phyloP scores from a whole-genome alignment of 2,113 vertebrate species.

The Equus przewalskii region DNA sequence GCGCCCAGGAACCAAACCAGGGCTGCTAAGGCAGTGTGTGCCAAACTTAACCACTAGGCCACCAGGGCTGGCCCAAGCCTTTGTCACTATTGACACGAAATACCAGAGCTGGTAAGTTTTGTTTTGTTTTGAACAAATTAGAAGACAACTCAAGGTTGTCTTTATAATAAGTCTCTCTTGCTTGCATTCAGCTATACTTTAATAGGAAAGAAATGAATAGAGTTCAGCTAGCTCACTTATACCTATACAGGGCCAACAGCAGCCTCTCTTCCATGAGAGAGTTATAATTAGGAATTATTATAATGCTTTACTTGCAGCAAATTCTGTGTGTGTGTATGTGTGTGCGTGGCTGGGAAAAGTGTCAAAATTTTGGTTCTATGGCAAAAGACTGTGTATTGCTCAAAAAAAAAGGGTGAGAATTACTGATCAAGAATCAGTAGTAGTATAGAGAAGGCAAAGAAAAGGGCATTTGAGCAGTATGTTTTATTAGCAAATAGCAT shows the following conservation, averaged over 20 bases:
- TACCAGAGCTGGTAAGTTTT: neutral
- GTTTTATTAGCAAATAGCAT: neutral
- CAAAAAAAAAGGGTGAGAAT: neutral
- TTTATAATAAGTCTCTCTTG: slow-evolving; percentile 7
- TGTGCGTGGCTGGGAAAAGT: neutral
- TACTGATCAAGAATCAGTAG: slow-evolving; percentile 5
- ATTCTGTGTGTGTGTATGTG: neutral
- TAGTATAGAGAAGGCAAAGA: neutral
- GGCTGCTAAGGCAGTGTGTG: too few relatives aligned
- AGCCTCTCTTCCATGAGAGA: slow-evolving; percentile 24
- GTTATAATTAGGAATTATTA: neutral
- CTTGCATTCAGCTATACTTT: slow-evolving; percentile 7
- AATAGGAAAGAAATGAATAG: neutral
- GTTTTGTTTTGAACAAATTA: slow-evolving; percentile 61
- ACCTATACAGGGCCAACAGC: neutral
- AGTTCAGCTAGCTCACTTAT: neutral
- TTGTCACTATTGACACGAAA: slow-evolving; percentile 53
- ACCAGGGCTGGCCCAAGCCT: neutral
- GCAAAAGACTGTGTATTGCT: slow-evolving; percentile 1
- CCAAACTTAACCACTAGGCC: too few relatives aligned
- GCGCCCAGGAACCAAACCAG: too few relatives aligned
- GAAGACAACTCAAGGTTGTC: slow-evolving; percentile 44
- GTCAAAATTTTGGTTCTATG: slow-evolving; percentile 41
- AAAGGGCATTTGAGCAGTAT: neutral
- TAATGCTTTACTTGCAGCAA: slow-evolving; percentile 33